Conservation (phyloP, 2,113 vertebrate species). For the Suncus etruscus region DNA sequence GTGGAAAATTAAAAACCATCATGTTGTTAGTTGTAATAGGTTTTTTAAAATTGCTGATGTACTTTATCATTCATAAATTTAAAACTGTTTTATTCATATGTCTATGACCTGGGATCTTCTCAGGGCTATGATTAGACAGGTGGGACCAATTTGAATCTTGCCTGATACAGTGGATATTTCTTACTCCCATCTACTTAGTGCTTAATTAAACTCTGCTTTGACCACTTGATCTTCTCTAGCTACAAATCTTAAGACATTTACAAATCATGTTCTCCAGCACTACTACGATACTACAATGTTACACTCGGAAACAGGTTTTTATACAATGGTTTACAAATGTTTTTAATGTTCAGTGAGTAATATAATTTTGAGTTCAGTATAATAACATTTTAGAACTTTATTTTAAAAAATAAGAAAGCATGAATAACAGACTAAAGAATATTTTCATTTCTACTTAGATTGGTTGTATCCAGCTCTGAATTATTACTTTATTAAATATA, state of each 20-base stretch:
- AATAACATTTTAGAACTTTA: constrained; percentile 41
- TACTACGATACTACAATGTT: background rate
- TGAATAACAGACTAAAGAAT: background rate
- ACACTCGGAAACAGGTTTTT: background rate
- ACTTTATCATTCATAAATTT: constrained; percentile 39
- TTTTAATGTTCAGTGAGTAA: background rate
- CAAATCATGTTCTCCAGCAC: background rate
- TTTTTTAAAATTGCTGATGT: constrained; percentile 19
- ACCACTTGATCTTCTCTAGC: background rate
- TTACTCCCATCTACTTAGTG: background rate
- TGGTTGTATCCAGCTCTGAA: background rate
- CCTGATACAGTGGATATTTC: background rate
- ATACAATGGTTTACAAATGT: background rate
- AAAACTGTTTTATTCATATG: background rate
- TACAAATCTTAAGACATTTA: background rate
- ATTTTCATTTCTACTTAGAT: background rate
- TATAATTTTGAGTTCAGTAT: constrained; percentile 16
- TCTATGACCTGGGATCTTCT: background rate
- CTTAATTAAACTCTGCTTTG: background rate
- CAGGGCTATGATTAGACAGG: background rate
- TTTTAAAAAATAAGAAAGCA: background rate
- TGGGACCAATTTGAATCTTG: background rate
- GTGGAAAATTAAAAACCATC: constrained; percentile 44
- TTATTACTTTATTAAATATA: background rate
- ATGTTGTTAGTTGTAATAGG: background rate